Base-by-base conservation (phyloP, 2,113 vertebrate genomes). In the Podiceps cristatus region DNA sequence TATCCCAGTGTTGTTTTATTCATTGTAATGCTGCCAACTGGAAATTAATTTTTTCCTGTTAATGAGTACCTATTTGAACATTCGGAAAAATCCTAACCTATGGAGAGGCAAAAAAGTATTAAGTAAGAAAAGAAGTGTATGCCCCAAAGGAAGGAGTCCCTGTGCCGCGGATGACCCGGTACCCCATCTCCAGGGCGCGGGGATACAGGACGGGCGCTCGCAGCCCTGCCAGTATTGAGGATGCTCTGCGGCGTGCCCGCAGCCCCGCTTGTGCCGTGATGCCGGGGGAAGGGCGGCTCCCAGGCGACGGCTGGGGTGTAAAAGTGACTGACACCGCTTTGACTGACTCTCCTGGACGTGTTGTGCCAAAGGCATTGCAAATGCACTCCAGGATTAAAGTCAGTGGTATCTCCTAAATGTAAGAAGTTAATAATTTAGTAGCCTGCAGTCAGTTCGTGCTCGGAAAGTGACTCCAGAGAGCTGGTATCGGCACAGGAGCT, bases 1-100 rank as follows among this genome's bases (percentile, higher is more conserved):
- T 9, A 96, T 79, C 86, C 80, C 44, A 33, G 63, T 71, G 77
- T 95, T 94, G 63, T 96, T 97, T 97, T 95, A 97, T 95, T 98
- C 90, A 97, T 87, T 64, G 67, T 42, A 91, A 82, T 28, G 64
- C 64, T 94, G 75, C 81, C 87, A 91, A 93, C 81, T 83, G 86
- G 92, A 94, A 96, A 97, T 92, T 66, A n/a, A 52, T 60, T 56
- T 79, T 74, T 75, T 56, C 29, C 5, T 85, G 67, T 81, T 98
- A 97, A 95, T 50, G 75, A 67, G 31, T 16, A 68, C 60, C 77
- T 91, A 90, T 56, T 29, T 44, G 62, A 90, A 55, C 68, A 33
- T 86, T 71, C 1, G 1, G 60, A 58, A 94, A 66, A 90, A 81
- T 27, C 37, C 24, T 44, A 35, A 49, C 25, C 60, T 86, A 18